Evolutionary conservation across 64 coral and sea anemone species (phyloP), one percentile per base, ranked within the genome.

Genomic region (Astreopora myriophthalma): DNA sequence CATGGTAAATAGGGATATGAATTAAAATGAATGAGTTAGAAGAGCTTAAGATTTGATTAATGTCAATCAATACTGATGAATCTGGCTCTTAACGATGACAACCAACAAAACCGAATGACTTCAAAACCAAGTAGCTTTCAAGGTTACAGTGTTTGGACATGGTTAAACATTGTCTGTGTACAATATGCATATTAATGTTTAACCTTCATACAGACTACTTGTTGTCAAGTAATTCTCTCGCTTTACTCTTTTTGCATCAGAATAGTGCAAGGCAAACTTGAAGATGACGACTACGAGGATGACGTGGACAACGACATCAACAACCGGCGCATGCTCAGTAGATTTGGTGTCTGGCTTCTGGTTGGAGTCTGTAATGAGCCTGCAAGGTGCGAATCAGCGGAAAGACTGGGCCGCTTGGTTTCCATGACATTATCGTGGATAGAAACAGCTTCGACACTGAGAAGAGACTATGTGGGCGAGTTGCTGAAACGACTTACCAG

Each of bases 371-470:
- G 96, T 64, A 86, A 85, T 46, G 82, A 44, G 20, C 93, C 93
- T 23, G 77, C 74, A 29, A 71, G 52, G 48, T 98, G 96, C 48
- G 74, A 88, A 23, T 95, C 93, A 26, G 57, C 80, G 26, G 96
- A 98, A 44, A 89, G 93, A 78, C 33, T 98, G 28, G 96, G 96
- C n/a, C 74, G 93, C 23, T 63, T 98, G 5, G 86, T 98, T 75
- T 94, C 96, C 65, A 95, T 98, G 88, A 93, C 95, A 16, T 75
- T 98, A 14, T 91, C 92, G 40, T 98, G 96, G 96, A 98, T 98
- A 44, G 93, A 95, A 48, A 88, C 94, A 46, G 84, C 91, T 49
- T 92, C 96, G 33, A 95, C 90, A 9, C 39, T 95, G 35, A 93
- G 87, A 77, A 68, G 86, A 48, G 93, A 95, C 73, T 98, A 92